Percentiles rank a stretch among this genome's conserved stretches.
phyloP scores from a whole-genome alignment of 2,797 vertebrate species.

The Morus bassanus region DNA sequence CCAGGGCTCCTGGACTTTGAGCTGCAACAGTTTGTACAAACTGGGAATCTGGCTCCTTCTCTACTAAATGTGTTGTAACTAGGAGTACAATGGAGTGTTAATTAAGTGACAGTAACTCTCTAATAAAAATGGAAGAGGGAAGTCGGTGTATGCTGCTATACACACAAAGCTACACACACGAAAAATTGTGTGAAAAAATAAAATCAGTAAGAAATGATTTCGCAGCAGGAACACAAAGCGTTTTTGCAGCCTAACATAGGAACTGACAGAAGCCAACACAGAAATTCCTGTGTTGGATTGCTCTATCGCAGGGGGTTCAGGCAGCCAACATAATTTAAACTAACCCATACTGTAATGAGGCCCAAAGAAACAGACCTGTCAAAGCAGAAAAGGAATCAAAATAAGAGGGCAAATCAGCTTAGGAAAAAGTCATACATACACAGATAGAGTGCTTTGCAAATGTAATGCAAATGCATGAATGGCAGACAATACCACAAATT shows the following conservation, averaged over 20 bases:
- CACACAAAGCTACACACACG: neutral
- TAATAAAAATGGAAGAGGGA: neutral
- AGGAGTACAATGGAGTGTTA: neutral
- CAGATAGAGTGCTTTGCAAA: neutral
- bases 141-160: neutral
- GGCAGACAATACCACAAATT: neutral
- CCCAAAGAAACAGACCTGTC: neutral
- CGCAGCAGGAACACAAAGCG: neutral
- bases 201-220: neutral
- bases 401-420: neutral
- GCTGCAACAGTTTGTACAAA: neutral
- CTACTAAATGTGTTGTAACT: accelerated
- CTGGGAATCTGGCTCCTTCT: neutral
- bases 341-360: neutral
- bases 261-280: neutral
- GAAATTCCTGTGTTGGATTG: neutral
- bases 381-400: neutral
- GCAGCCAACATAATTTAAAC: neutral
- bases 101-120: neutral
- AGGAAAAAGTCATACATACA: neutral
- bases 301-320: neutral
- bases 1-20: neutral
- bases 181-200: neutral
- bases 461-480: neutral
- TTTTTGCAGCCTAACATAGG: neutral